Percentiles rank a stretch among this genome's conserved stretches.
Conservation (phyloP, 2,113 vertebrate species). For the Hiodon tergisus region DNA sequence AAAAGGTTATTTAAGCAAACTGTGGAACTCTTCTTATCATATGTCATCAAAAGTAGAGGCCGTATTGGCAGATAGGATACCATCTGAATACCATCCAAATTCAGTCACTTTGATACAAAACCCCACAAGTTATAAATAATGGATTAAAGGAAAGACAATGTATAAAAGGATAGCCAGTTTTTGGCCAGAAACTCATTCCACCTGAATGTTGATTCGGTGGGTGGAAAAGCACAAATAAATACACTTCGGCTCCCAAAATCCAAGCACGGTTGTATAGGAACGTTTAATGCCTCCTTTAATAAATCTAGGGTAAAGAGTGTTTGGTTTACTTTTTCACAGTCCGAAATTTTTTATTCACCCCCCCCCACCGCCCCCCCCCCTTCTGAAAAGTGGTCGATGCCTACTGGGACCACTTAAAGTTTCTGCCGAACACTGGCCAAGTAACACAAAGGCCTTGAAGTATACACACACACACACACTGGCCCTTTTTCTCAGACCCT, state of each 20-base stretch:
- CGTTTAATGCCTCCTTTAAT: constrained; percentile 44
- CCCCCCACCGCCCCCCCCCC: too few relatives aligned
- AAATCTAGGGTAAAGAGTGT: constrained; percentile 62
- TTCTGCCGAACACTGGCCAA: constrained; percentile 82
- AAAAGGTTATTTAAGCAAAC: too few relatives aligned
- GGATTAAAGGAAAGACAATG: constrained; percentile 63
- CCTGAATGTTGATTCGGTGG: constrained; percentile 29
- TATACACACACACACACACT: constrained; percentile 78
- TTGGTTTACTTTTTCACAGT: constrained; percentile 67
- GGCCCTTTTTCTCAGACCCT: constrained; percentile 86
- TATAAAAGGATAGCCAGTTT: constrained; percentile 48
- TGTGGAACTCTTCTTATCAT: too few relatives aligned
- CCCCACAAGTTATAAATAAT: constrained; percentile 64
- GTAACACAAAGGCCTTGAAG: constrained; percentile 88
- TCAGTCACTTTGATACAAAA: constrained; percentile 63
- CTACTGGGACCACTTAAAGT: constrained; percentile 88
- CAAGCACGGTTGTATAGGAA: constrained; percentile 49
- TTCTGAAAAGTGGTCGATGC: constrained; percentile 76
- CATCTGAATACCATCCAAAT: constrained; percentile 7
- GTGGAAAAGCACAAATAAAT: constrained; percentile 36
- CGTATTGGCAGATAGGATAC: too few relatives aligned
- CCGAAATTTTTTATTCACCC: constrained; percentile 70
- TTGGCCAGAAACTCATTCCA: constrained; percentile 43
- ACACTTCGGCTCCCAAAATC: constrained; percentile 50
- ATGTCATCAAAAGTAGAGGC: too few relatives aligned